These are phyloP conservation scores for Drosophila gaucha DNA, from an alignment of 2,888 invertebrate species.

Conservation along the genomic window DNA sequence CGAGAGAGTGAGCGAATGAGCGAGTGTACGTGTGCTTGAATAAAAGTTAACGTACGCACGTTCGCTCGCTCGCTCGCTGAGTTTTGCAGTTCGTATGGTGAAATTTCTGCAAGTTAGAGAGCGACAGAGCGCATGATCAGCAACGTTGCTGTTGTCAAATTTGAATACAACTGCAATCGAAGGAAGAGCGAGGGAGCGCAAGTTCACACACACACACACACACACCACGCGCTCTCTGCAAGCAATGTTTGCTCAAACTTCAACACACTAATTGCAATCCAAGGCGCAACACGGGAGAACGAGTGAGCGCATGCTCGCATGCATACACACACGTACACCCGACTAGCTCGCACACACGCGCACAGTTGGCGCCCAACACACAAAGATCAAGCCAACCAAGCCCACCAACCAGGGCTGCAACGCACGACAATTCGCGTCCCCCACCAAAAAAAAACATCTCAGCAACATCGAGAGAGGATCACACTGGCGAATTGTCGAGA, in stretches of 20 bases:
- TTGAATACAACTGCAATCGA: no score
- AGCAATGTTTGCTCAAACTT: background rate
- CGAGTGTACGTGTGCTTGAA: no score
- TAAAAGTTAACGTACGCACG: background rate
- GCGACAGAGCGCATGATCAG: background rate
- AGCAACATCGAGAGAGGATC: constrained; percentile 52
- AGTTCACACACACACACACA: no score
- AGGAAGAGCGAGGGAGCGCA: background rate
- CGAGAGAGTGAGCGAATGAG: background rate
- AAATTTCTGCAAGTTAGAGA: no score
- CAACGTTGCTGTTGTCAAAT: no score
- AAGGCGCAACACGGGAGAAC: background rate
- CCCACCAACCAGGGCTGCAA: constrained; percentile 48
- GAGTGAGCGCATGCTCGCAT: constrained; percentile 8
- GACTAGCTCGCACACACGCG: constrained; percentile 9
- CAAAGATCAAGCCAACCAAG: constrained; percentile 43
- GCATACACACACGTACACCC: constrained; percentile 15
- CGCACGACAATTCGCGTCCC: constrained; percentile 28
- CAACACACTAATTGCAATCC: background rate
- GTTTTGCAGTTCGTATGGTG: background rate
- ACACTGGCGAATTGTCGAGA: constrained; percentile 54
- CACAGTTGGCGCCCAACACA: constrained; percentile 42
- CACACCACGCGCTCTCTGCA: background rate
- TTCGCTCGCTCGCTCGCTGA: background rate
- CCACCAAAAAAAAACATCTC: constrained; percentile 13